Conservation (phyloP, 92 coral and sea anemone genomes). For the Phymanthus crucifer region DNA sequence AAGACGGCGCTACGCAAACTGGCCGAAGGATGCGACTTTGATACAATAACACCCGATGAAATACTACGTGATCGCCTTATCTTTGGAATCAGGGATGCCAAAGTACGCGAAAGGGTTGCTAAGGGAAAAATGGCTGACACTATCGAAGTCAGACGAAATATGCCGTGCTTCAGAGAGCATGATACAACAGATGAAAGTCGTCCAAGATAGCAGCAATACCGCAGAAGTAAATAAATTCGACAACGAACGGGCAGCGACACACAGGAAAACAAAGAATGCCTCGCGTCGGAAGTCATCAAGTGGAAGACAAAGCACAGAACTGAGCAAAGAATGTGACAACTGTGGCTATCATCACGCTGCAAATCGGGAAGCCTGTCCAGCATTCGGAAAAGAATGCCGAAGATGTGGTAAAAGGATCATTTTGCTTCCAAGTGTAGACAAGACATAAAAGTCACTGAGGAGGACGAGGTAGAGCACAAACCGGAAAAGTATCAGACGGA, state of each 20-base stretch:
- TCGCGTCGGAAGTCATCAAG: too few species aligned
- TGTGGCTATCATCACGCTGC: constrained; percentile 29
- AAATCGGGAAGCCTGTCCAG: constrained; percentile 32
- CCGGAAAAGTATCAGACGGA: constrained; percentile 42
- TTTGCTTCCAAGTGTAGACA: constrained; percentile 33
- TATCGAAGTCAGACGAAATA: constrained; percentile 37
- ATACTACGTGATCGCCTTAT: constrained; percentile 44
- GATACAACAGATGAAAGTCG: constrained; percentile 44
- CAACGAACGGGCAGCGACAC: too few species aligned
- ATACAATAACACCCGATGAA: too few species aligned
- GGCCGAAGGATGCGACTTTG: too few species aligned
- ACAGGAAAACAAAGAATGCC: too few species aligned
- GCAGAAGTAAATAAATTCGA: neutral
- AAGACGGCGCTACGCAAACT: constrained; percentile 50
- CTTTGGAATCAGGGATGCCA: constrained; percentile 42
- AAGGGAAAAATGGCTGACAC: constrained; percentile 24
- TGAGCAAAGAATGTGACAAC: constrained; percentile 14
- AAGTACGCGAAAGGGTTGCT: constrained; percentile 51
- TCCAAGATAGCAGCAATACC: constrained; percentile 13
- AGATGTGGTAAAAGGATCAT: constrained; percentile 19
- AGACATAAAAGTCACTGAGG: constrained; percentile 38
- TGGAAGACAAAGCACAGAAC: too few species aligned
- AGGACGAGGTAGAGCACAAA: neutral
- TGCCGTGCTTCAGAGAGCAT: constrained; percentile 49
- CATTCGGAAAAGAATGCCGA: constrained; percentile 37